Base-by-base conservation (phyloP, 2,888 invertebrate species). In the Sinelater perroti region DNA sequence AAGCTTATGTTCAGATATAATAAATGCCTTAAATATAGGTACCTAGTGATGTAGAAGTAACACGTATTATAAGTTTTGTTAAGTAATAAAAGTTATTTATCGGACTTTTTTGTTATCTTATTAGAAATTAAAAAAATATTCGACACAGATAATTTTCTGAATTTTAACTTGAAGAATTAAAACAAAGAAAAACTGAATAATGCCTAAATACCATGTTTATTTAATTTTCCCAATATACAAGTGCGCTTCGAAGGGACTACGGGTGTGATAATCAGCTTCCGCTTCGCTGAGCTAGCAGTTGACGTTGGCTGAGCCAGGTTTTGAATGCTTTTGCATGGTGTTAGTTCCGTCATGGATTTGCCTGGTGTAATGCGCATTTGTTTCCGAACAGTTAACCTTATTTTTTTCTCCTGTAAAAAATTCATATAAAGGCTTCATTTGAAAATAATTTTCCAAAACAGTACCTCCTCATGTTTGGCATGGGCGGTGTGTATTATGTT, bases 401-500 rank as follows among this genome's bases (percentile, higher is more conserved):
- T 76, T 62, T 82, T 80, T 1, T 82, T 81, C 65, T 82, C 80
- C 70, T 82, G 80, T n/a, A n/a, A n/a, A 30, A 30, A 10, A 10
- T n/a, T n/a, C n/a, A n/a, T n/a, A n/a, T n/a, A n/a, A n/a, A n/a
- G n/a, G n/a, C n/a, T n/a, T n/a, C n/a, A n/a, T n/a, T n/a, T n/a
- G n/a, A n/a, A n/a, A n/a, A n/a, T n/a, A n/a, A n/a, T n/a, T n/a
- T n/a, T n/a, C n/a, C n/a, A n/a, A n/a, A n/a, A n/a, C n/a, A n/a
- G 7, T 8, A 56, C 74, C 56, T 83, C 81, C 69, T 87, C 85
- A 61, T 85, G 83, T 0, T 81, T 78, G 52, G 85, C 82, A 84
- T 87, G 86, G 7, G 87, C 83, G 1, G 1, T 2, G 20, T 5
- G 11, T 66, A 91, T 86, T 6, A 84, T 76, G 36, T 87, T 83